Base-by-base conservation (phyloP, 2,113 vertebrate species). In the Clinocottus analis region DNA sequence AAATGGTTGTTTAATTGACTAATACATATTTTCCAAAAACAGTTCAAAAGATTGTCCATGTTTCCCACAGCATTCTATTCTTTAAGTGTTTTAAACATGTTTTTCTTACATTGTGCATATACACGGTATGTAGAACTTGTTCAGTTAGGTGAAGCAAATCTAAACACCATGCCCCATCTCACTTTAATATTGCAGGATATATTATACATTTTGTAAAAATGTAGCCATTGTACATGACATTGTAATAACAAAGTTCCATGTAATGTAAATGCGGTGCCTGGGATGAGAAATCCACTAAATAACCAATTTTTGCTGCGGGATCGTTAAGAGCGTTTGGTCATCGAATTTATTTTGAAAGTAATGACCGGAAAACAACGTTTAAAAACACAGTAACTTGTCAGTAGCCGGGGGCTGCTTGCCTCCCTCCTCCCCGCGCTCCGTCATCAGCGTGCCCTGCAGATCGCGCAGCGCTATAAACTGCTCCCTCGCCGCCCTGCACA, bases 371-470 rank as follows among this genome's bases (percentile, higher is more conserved):
- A 19, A 19, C 12, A 5, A 2, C 13, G 35, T 58, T 64, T 53
- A 5, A 41, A 51, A 29, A 19, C 51, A 27, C 14, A 1, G 9
- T 23, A n/a, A 1, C 53, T 68, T 69, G 31, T 11, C 47, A 43
- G 23, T 29, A 23, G 62, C 37, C 10, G 13, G 25, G 29, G 64
- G 11, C 21, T 37, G n/a, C n/a, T 63, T 29, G 94, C 94, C 95
- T 93, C 95, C 95, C 95, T 90, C 92, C 45, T 94, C 94, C 68
- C 96, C 95, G 92, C 94, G 93, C 93, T 96, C 95, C 95, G 94
- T 96, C 95, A 96, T 95, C 95, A 94, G 95, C 53, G 60, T 56
- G 55, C 56, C 25, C 68, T 2, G 56, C 58, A 58, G 27, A 67
- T 49, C n/a, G 7, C 43, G 1, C 56, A 12, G 66, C 91, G 92